Evolutionary conservation across 2,113 vertebrate genomes (phyloP), one percentile per base, ranked within the genome.

Genomic region (Alectura lathami): DNA sequence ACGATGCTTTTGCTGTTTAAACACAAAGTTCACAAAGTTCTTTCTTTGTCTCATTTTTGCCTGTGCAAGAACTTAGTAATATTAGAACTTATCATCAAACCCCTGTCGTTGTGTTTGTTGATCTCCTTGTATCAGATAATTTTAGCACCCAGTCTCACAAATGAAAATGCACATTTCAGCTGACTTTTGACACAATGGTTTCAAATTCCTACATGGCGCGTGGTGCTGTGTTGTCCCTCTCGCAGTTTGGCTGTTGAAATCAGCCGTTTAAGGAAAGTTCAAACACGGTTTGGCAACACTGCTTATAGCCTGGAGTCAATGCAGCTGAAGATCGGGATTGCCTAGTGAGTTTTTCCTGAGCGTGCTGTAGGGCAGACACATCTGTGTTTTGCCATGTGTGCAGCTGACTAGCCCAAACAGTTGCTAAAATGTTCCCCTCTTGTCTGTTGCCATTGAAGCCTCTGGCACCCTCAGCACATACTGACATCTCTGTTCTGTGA

Each of bases 311-410:
- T 3, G 1, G 53, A 82, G 53, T 42, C 57, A 51, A 45, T 57
- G 53, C 64, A 94, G 89, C 42, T 92, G 83, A 96, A 91, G 77
- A 66, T 51, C 14, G 62, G 57, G n/a, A 69, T 76, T 62, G 56
- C 16, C 36, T 43, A 60, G 51, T 75, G 56, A 84, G 43, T 20
- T 92, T 82, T 89, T 72, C 69, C 50, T 62, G 68, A 1, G 2
- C 2, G 0, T 57, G 66, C 70, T 94, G 40, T 74, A 42, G 45
- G 79, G 81, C 42, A 75, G 45, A 13, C 50, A 54, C 84, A 63
- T 83, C 78, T 89, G 84, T 91, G 75, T 69, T 94, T 76, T 57
- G 47, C 32, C 83, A 27, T 30, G 17, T 20, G 17, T 85, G 68
- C 47, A 83, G 78, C 70, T 2, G 6, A 17, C 42, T 77, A 79